Base-by-base conservation (phyloP, 2,888 invertebrate genomes). In the Dicranocentrus wangi region DNA sequence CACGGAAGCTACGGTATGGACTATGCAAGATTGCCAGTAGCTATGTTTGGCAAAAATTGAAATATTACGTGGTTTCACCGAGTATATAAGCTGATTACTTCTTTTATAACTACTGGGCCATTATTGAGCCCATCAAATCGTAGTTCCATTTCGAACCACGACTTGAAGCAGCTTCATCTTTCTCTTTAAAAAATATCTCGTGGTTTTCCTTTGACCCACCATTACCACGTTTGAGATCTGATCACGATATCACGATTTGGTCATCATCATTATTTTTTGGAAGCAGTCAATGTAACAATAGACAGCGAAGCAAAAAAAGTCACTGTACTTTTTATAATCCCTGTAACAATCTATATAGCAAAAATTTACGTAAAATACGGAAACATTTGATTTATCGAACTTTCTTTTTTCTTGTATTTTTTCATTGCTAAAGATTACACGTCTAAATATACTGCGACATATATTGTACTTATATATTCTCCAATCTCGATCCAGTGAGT, bases 131-230 rank as follows among this genome's bases (percentile, higher is more conserved):
- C 17, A 51, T 8, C 5, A 28, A 25, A 51, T 61, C 39, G n/a
- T n/a, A n/a, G n/a, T n/a, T n/a, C n/a, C 21, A 47, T 68, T 47
- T 43, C 13, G 39, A n/a, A n/a, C n/a, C n/a, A n/a, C n/a, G n/a
- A 15, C 21, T 43, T 43, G 13, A 65, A 23, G 65, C 42, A 3
- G 1, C 43, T 3, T 61, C n/a, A 47, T 47, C 43, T 42, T 8
- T 28, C 8, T 61, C 28, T 2, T 47, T 15, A 47, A 47, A 21
- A 23, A n/a, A n/a, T n/a, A n/a, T n/a, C 23, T 27, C 28, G 66
- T 27, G 58, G 75, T 21, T 70, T 53, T 75, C 21, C 63, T 51
- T 73, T 75, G 75, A 75, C 75, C 75, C 43, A 28, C 66, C 75
- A 75, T 75, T 73, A 75, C 28, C 75, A 66, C 58, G 23, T 42